Evolutionary conservation across 1,140 invertebrate genomes (phyloP).

Genomic region (Orchestia grillus): DNA sequence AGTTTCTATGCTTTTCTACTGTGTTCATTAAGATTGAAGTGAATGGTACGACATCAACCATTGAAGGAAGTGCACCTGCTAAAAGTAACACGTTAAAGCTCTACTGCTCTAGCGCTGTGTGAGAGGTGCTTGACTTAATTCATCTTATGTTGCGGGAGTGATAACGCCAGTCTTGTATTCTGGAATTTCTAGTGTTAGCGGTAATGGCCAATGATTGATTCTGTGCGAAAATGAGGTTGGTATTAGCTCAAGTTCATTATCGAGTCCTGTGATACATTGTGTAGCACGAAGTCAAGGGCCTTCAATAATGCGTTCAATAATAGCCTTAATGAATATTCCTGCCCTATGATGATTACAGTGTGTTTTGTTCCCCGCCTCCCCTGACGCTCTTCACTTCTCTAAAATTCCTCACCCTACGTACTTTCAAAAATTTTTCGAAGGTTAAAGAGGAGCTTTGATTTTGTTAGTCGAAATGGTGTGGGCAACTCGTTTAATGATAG

Average conservation of each 20-base stretch:
- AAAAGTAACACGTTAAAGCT: not conserved
- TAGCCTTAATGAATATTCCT: not conserved
- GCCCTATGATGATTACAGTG: not conserved
- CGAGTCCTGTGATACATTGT: constrained; percentile 7
- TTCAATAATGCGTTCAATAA: not conserved
- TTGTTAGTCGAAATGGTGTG: not conserved
- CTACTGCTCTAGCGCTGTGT: not conserved
- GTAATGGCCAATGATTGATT: not conserved
- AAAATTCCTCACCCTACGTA: not conserved
- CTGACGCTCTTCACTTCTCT: not conserved
- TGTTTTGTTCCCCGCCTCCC: not conserved
- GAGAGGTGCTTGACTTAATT: not conserved
- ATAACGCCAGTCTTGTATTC: not conserved
- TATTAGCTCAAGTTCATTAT: not conserved
- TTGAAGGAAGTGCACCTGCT: not conserved
- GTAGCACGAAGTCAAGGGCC: not conserved
- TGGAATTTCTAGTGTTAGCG: not conserved
- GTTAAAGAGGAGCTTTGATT: not conserved
- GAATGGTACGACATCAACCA: not conserved
- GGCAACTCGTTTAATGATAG: not conserved
- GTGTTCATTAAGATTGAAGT: not conserved
- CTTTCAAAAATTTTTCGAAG: not conserved
- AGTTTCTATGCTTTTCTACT: constrained; percentile 1
- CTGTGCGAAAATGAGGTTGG: not conserved
- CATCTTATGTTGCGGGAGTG: not conserved